phyloP scores from a whole-genome alignment of 2,888 invertebrate species.

The Fragum sueziense region DNA sequence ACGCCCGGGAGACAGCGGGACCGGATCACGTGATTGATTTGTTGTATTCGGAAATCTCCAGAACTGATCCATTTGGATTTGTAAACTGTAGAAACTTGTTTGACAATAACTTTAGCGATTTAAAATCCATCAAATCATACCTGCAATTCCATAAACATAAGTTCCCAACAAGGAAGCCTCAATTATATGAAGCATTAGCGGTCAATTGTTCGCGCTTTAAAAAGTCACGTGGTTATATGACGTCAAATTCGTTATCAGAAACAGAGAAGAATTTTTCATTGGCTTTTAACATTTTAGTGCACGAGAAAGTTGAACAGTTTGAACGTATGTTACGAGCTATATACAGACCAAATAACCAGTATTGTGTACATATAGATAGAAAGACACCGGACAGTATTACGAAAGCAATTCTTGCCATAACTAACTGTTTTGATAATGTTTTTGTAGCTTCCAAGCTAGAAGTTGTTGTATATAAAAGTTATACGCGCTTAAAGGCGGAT shows the following conservation, averaged over 20 bases:
- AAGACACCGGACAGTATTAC: constrained; percentile 63
- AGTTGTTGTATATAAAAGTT: constrained; percentile 68
- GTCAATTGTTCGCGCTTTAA: constrained; percentile 53
- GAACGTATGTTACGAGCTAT: constrained; percentile 75
- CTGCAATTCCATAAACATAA: constrained; percentile 21
- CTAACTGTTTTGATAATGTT: constrained; percentile 78
- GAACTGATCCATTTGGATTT: not conserved
- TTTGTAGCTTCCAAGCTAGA: constrained; percentile 73
- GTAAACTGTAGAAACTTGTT: constrained; percentile 60
- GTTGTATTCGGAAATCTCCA: not conserved
- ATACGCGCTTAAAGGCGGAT: constrained; percentile 70
- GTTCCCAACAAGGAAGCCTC: constrained; percentile 31
- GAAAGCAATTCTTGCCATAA: constrained; percentile 60
- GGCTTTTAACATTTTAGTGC: constrained; percentile 77
- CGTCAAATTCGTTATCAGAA: constrained; percentile 13
- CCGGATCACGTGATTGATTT: constrained; percentile 7
- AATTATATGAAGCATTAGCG: constrained; percentile 34
- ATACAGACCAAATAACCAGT: constrained; percentile 79
- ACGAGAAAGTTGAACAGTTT: constrained; percentile 74
- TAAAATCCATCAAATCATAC: constrained; percentile 37
- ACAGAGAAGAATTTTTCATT: constrained; percentile 73
- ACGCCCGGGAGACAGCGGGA: not conserved
- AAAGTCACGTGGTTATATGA: constrained; percentile 47
- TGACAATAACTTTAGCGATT: constrained; percentile 53
- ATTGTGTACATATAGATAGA: constrained; percentile 80